Conservation (phyloP, 2,797 vertebrate genomes). For the Catharus ustulatus region DNA sequence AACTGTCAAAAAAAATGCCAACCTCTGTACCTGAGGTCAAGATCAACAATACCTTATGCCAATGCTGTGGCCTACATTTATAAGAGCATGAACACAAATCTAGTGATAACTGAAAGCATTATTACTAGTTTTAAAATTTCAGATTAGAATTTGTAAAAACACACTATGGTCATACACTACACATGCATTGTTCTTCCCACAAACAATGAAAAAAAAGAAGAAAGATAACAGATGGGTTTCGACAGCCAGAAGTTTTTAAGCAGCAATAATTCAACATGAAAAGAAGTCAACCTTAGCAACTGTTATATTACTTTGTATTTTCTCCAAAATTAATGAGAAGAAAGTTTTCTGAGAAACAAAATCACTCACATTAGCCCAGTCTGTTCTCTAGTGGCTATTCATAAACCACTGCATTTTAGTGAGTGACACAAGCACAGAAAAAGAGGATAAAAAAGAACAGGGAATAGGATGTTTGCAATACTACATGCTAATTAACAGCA, state of each 20-base stretch:
- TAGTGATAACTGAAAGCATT: background rate
- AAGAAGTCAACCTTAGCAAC: background rate
- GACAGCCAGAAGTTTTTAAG: background rate
- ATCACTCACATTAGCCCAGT: background rate
- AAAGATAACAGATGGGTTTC: background rate
- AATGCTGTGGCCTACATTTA: background rate
- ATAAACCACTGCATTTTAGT: background rate
- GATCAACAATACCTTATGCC: background rate
- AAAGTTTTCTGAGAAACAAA: background rate
- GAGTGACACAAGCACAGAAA: background rate
- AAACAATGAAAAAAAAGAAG: background rate
- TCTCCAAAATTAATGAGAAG: background rate
- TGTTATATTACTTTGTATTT: background rate
- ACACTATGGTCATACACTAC: background rate
- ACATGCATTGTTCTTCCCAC: background rate
- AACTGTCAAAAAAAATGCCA: background rate
- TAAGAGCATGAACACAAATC: accelerated
- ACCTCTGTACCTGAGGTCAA: background rate
- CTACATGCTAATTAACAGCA: background rate
- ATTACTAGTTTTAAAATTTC: background rate
- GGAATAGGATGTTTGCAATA: background rate
- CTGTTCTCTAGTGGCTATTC: background rate
- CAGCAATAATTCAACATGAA: background rate
- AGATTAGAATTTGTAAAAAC: background rate
- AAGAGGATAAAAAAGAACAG: background rate